Evolutionary conservation across 2,113 vertebrate genomes (phyloP), one percentile per base, ranked within the genome.

Genomic region (Rhombomys opimus): DNA sequence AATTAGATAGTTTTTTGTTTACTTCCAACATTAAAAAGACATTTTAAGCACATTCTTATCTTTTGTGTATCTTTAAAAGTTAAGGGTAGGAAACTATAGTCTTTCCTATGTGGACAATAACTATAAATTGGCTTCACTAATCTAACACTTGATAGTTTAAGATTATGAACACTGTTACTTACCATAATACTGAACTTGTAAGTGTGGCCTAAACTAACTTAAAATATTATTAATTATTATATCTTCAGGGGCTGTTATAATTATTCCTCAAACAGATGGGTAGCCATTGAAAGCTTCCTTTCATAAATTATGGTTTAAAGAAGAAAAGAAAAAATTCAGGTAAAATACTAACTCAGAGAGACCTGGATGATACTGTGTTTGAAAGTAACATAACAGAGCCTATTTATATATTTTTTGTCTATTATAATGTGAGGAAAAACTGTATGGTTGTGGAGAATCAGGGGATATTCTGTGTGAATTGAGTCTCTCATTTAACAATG

Each of bases 111-210:
- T 38, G 8, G 7, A n/a, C 20, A 73, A 90, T 90, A 95, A 80
- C 18, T 86, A 50, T 89, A 93, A 72, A 95, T 23, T 89, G 54
- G 3, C 63, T 95, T 87, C n/a, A 59, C 77, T 81, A 38, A 7
- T 4, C 46, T 78, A 32, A 25, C 14, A 25, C 61, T 81, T 91
- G 67, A 61, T 41, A 82, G 67, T 41, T 12, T 89, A 84, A 38
- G 6, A 88, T 93, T 87, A 22, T 90, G n/a, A 41, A 93, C 93
- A 90, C 59, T 52, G 15, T 10, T 95, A 32, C 27, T 70, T 30
- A 65, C 91, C 68, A 91, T 22, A 94, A 94, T 89, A 85, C 65
- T 72, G 46, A 22, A 91, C n/a, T 88, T 95, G 65, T n/a, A 96
- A 91, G 92, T 89, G 73, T 91, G 87, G 35, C 30, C 77, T 54